Conservation (phyloP, 2,888 invertebrate species). For the Notodonta ziczac region DNA sequence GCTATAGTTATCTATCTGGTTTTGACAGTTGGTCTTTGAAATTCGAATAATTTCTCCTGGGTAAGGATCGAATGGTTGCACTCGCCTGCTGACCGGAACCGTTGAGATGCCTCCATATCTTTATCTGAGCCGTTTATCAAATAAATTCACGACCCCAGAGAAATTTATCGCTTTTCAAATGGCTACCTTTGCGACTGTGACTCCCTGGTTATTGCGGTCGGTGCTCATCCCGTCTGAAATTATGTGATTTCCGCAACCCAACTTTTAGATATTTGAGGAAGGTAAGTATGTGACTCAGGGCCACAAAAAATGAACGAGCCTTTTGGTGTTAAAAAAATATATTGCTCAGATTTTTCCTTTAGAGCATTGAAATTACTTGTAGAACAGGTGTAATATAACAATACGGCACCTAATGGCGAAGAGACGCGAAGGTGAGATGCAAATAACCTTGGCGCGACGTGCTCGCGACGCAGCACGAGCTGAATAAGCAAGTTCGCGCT, state of each 20-base stretch:
- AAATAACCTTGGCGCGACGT: slow-evolving; percentile 72
- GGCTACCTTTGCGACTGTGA: slow-evolving; percentile 66
- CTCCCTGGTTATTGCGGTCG: slow-evolving; percentile 64
- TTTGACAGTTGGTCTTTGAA: not conserved
- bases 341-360: not conserved
- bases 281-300: too few species aligned
- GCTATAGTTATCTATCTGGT: not conserved
- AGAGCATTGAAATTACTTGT: not conserved
- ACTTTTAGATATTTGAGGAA: slow-evolving; percentile 25
- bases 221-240: slow-evolving; percentile 55
- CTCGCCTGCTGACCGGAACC: slow-evolving; percentile 55
- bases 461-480: slow-evolving; percentile 61
- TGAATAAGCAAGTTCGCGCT: slow-evolving; percentile 65
- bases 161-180: slow-evolving; percentile 79
- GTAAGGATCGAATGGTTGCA: slow-evolving; percentile 31
- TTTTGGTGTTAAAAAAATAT: not conserved
- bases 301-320: not conserved
- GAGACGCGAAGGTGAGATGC: slow-evolving; percentile 71
- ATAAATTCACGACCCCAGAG: slow-evolving; percentile 75
- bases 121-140: slow-evolving; percentile 78
- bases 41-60: slow-evolving; percentile 10
- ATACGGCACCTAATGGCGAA: slow-evolving; percentile 65
- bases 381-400: slow-evolving; percentile 56
- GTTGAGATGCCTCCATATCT: slow-evolving; percentile 60
- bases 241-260: slow-evolving; percentile 52